Evolutionary conservation across 2,797 vertebrate genomes (phyloP).

Genomic region (Enteromius anoplus): DNA sequence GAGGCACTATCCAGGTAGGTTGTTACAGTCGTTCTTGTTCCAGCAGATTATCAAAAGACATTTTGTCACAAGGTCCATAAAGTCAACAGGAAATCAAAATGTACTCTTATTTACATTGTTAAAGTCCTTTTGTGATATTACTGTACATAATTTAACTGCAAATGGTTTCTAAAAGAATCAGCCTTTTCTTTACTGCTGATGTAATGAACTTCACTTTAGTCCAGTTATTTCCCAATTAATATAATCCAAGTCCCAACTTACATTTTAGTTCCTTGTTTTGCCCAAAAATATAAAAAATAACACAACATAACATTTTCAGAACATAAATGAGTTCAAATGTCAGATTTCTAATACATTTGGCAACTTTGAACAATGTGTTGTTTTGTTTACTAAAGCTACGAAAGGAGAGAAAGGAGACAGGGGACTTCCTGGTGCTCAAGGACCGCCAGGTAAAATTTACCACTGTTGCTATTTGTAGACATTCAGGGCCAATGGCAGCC

Average conservation of each 20-base stretch:
- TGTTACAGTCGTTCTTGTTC: conserved; percentile 23
- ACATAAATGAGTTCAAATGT: background rate
- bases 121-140: background rate
- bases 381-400: conserved; percentile 62
- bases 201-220: background rate
- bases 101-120: background rate
- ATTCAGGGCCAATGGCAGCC: background rate
- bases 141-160: background rate
- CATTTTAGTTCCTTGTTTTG: background rate
- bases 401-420: conserved; percentile 93
- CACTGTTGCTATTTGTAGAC: conserved; percentile 2
- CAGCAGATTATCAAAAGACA: background rate
- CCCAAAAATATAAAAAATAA: background rate
- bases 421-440: conserved; percentile 77
- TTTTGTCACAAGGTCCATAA: background rate
- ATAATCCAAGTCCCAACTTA: background rate
- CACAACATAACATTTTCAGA: no score
- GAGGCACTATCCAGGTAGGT: conserved; percentile 74
- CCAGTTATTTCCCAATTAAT: background rate
- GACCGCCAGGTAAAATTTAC: conserved; percentile 81
- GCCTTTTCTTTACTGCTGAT: background rate
- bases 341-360: background rate
- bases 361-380: background rate
- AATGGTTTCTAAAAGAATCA: background rate
- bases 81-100: background rate